Percentiles rank a stretch among this genome's conserved stretches.
Evolutionary conservation across 1,140 invertebrate genomes (phyloP).

Genomic region (Uloborus diversus): DNA sequence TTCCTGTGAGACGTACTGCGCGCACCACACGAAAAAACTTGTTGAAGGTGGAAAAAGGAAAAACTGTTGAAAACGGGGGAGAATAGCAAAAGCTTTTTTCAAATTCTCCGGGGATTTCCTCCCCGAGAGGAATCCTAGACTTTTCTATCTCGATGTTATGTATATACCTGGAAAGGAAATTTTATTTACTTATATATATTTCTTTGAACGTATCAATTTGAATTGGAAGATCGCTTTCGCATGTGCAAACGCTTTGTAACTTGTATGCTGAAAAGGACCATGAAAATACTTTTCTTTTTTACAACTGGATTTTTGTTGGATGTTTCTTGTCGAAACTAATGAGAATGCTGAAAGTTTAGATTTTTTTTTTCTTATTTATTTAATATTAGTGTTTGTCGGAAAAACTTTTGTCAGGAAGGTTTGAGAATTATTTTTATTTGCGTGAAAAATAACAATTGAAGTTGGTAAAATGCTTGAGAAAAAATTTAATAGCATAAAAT

Average conservation of each 20-base stretch:
- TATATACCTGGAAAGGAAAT: not conserved
- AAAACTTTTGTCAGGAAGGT: too few relatives aligned
- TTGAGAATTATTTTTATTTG: too few relatives aligned
- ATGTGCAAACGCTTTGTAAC: not conserved
- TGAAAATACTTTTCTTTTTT: too few relatives aligned
- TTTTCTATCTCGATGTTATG: not conserved
- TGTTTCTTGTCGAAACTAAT: too few relatives aligned
- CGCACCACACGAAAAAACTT: constrained; percentile 8
- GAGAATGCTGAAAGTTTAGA: too few relatives aligned
- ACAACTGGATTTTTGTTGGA: too few relatives aligned
- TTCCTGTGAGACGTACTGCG: constrained; percentile 8
- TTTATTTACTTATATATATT: constrained; percentile 49
- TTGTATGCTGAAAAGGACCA: too few relatives aligned
- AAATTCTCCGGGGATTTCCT: constrained; percentile 7
- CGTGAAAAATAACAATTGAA: too few relatives aligned
- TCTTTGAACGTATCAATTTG: constrained; percentile 31
- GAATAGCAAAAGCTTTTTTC: constrained; percentile 16
- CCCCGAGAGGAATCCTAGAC: not conserved
- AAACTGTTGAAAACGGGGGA: not conserved
- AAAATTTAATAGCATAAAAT: too few relatives aligned
- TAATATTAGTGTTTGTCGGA: too few relatives aligned
- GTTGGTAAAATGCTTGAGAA: too few relatives aligned
- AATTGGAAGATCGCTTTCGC: not conserved
- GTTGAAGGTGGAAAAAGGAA: constrained; percentile 5
- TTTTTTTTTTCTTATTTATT: too few relatives aligned